A percentile compares a stretch with the other conserved stretches of the same genome.
These are phyloP conservation scores for Antechinus stuartii DNA, from an alignment of 2,113 vertebrate species.

Conservation along the genomic window DNA sequence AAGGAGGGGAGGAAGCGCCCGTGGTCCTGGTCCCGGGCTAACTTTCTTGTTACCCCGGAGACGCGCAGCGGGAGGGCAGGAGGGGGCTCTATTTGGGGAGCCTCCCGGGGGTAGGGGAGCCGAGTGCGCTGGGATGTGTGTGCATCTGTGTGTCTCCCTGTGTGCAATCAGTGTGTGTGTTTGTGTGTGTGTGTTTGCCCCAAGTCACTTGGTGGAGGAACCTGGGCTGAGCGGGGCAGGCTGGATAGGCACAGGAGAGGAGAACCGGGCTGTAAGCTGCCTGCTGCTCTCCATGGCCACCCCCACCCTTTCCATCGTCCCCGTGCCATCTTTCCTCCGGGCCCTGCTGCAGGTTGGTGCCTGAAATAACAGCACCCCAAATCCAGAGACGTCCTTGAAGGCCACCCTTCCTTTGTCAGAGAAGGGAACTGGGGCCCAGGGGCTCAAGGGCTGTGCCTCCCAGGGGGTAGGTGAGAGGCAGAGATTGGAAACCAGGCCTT, in stretches of 20 bases:
- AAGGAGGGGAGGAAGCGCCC: background rate
- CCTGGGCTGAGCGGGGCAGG: too few species aligned
- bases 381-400: too few species aligned
- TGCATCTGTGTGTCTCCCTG: too few species aligned
- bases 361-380: background rate
- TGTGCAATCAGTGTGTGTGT: too few species aligned
- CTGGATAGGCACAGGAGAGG: background rate
- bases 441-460: background rate
- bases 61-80: too few species aligned
- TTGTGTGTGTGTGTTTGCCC: too few species aligned
- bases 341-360: background rate
- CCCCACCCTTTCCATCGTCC: background rate
- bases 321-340: background rate
- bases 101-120: too few species aligned
- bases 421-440: background rate
- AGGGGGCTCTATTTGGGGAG: too few species aligned
- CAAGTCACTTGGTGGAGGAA: too few species aligned
- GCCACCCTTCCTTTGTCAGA: background rate
- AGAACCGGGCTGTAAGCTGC: background rate
- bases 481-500: background rate
- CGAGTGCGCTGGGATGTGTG: too few species aligned
- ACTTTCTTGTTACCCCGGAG: too few species aligned
- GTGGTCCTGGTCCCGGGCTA: too few species aligned
- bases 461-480: background rate
- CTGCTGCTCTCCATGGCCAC: background rate